phyloP scores from a whole-genome alignment of 2,797 vertebrate species.

The Sternotherus odoratus region DNA sequence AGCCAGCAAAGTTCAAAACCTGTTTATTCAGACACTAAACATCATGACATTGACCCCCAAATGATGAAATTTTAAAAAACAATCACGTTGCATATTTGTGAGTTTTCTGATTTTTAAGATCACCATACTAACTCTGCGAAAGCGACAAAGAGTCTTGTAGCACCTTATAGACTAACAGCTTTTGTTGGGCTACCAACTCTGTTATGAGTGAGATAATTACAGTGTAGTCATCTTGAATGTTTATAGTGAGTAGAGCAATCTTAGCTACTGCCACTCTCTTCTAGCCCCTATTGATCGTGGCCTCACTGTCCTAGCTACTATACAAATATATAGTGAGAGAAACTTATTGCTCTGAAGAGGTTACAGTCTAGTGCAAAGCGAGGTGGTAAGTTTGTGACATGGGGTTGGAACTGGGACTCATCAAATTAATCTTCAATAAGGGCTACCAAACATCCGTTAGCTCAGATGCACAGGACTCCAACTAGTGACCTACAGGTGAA shows the following conservation, averaged over 20 bases:
- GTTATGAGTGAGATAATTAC: background rate
- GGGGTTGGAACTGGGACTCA: background rate
- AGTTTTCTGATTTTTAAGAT: background rate
- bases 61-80: background rate
- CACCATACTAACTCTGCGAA: background rate
- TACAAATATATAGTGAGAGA: background rate
- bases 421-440: background rate
- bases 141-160: too few species aligned
- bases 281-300: background rate
- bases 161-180: too few species aligned
- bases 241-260: background rate
- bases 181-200: too few species aligned
- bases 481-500: background rate
- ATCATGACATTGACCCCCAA: background rate
- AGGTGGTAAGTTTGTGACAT: background rate
- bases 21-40: background rate
- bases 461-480: background rate
- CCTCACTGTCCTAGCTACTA: background rate
- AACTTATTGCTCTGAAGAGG: background rate
- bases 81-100: background rate
- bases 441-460: background rate
- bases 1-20: background rate
- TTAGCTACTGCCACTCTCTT: background rate
- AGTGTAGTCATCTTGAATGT: background rate
- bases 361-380: background rate